phyloP scores from a whole-genome alignment of 1,140 invertebrate genomes.

The Orchesella cincta region DNA sequence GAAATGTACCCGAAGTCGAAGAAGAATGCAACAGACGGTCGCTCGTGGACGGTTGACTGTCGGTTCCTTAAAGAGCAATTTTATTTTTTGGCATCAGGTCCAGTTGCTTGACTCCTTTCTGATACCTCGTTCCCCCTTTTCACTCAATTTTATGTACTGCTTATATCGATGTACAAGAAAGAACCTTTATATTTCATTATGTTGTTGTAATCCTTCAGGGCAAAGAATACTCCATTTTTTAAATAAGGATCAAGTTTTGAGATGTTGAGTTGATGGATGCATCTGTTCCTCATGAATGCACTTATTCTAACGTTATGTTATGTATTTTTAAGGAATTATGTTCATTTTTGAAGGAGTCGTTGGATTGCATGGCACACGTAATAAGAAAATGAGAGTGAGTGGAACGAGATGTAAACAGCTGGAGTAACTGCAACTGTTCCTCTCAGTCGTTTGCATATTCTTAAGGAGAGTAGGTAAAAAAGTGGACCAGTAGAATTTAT shows the following conservation, averaged over 20 bases:
- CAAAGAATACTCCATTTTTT: neutral
- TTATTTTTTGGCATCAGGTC: slow-evolving; percentile 4
- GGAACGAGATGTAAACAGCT: slow-evolving; percentile 5
- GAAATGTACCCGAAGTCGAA: neutral
- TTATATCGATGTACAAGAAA: neutral
- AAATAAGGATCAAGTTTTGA: neutral
- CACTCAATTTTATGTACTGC: neutral
- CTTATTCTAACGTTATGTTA: neutral
- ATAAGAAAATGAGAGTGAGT: slow-evolving; percentile 9
- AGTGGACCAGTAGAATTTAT: neutral
- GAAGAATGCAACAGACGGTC: neutral
- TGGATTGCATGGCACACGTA: neutral
- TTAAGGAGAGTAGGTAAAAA: neutral
- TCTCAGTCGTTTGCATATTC: neutral
- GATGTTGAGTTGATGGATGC: slow-evolving; percentile 10
- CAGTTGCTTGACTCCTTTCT: slow-evolving; percentile 2
- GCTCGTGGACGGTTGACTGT: neutral
- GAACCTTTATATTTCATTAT: too few species aligned
- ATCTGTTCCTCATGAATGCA: slow-evolving; percentile 19
- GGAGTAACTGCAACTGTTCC: neutral
- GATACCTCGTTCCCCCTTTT: neutral
- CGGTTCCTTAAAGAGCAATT: neutral
- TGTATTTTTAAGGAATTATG: too few species aligned
- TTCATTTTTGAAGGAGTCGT: neutral
- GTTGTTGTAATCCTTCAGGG: too few species aligned